Percentiles rank a stretch among this genome's conserved stretches.
phyloP scores from a whole-genome alignment of 37 sponge, comb jelly and placozoan genomes.

The Haliclona indistincta region DNA sequence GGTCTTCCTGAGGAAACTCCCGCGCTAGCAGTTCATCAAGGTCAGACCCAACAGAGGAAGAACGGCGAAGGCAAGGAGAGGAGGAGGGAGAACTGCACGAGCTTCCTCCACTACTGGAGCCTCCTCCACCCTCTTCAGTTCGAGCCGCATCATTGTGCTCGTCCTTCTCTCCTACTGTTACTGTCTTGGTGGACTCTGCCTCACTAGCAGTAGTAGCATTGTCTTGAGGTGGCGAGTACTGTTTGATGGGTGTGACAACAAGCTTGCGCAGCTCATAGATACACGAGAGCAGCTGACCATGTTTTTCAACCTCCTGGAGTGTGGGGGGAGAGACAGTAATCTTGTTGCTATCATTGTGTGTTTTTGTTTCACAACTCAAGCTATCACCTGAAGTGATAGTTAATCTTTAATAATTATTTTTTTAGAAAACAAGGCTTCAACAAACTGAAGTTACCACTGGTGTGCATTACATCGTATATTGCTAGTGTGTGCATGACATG shows the following conservation, averaged over 20 bases:
- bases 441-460: neutral
- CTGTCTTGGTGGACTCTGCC: neutral
- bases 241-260: slow-evolving; percentile 74
- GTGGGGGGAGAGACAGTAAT: neutral
- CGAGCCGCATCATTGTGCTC: neutral
- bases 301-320: slow-evolving; percentile 64
- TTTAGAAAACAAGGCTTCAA: neutral
- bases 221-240: slow-evolving; percentile 15
- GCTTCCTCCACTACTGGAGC: slow-evolving; percentile 1
- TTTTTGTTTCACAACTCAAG: too few species aligned
- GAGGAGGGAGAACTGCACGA: slow-evolving; percentile 20
- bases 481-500: neutral
- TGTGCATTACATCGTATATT: neutral
- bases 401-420: too few species aligned
- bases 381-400: too few species aligned
- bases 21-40: slow-evolving; percentile 52
- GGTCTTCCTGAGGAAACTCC: slow-evolving; percentile 53
- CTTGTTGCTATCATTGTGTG: too few species aligned
- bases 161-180: neutral
- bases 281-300: slow-evolving; percentile 45
- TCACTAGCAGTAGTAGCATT: neutral
- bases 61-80: slow-evolving; percentile 32
- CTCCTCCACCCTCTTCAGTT: neutral
- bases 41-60: slow-evolving; percentile 37
- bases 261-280: slow-evolving; percentile 58